Evolutionary conservation across 2,113 vertebrate genomes (phyloP).

Genomic region (Malurus cyaneus): DNA sequence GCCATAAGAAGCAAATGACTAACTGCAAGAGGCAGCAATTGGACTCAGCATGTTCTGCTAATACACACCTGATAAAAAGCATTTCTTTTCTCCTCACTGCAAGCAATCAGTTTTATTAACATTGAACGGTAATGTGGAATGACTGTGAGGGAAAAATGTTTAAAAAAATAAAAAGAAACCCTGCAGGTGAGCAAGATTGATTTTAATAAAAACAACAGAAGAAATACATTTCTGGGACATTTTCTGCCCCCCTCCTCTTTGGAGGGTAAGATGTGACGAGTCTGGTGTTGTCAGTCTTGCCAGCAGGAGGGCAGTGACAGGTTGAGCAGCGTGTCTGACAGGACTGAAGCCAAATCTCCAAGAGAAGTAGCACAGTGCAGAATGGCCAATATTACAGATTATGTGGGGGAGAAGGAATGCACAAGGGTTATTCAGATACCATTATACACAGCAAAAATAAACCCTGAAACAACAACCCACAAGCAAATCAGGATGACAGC

Average conservation of each 20-base stretch:
- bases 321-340: constrained; percentile 48
- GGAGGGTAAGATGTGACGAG: not conserved
- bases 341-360: constrained; percentile 18
- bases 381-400: constrained; percentile 12
- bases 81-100: constrained; percentile 47
- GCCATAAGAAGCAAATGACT: constrained; percentile 63
- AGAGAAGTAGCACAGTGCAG: not conserved
- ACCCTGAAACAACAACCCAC: not conserved
- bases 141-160: constrained; percentile 54
- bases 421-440: not conserved
- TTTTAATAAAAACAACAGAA: constrained; percentile 57
- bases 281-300: constrained; percentile 17
- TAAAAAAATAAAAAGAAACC: constrained; percentile 65
- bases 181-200: constrained; percentile 66
- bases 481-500: constrained; percentile 10
- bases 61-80: constrained; percentile 66
- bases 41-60: constrained; percentile 67
- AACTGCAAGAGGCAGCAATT: constrained; percentile 64
- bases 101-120: constrained; percentile 71
- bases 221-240: constrained; percentile 47
- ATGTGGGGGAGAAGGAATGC: not conserved
- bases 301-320: constrained; percentile 48
- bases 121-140: constrained; percentile 62
- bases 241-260: not conserved
- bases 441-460: not conserved